A percentile compares a stretch with the other conserved stretches of the same genome.
These are phyloP conservation scores for Disparrhopalites patrizii DNA, from an alignment of 2,888 invertebrate genomes.

Conservation along the genomic window DNA sequence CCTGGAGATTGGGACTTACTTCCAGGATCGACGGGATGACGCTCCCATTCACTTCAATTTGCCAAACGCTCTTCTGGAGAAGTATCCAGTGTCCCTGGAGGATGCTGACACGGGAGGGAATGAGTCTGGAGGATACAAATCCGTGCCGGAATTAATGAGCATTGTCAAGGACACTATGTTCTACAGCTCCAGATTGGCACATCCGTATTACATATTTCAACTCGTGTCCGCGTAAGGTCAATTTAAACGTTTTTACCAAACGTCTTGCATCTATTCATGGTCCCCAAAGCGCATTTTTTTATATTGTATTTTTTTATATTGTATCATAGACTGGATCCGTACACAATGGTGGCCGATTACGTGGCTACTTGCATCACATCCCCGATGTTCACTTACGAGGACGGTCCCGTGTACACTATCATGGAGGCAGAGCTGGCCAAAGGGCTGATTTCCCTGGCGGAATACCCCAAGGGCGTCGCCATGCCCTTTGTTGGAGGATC, in stretches of 20 bases:
- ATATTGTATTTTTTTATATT: not conserved
- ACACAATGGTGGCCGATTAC: slow-evolving; percentile 36
- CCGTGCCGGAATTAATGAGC: not conserved
- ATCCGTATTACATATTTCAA: slow-evolving; percentile 28
- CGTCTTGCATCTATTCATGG: not conserved
- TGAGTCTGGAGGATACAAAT: not conserved
- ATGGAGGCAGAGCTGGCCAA: slow-evolving; percentile 35
- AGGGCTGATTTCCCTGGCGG: slow-evolving; percentile 15
- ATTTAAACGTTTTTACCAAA: no score
- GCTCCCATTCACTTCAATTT: slow-evolving; percentile 2
- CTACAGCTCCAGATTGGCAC: slow-evolving; percentile 12
- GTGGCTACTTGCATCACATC: slow-evolving; percentile 28
- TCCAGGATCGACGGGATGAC: slow-evolving; percentile 8
- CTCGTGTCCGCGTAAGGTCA: slow-evolving; percentile 10
- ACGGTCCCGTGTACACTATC: slow-evolving; percentile 32
- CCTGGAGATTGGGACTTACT: slow-evolving; percentile 15
- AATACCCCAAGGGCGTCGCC: slow-evolving; percentile 14
- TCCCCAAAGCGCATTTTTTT: not conserved
- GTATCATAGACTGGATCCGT: slow-evolving; percentile 29
- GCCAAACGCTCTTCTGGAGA: slow-evolving; percentile 12
- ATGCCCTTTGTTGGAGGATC: slow-evolving; percentile 9
- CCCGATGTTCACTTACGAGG: slow-evolving; percentile 34
- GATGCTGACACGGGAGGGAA: not conserved
- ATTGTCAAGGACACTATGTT: not conserved
- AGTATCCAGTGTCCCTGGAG: slow-evolving; percentile 12